Evolutionary conservation across 1,140 invertebrate species (phyloP), one percentile per base, ranked within the genome.

Genomic region (Agrypnia vestita): DNA sequence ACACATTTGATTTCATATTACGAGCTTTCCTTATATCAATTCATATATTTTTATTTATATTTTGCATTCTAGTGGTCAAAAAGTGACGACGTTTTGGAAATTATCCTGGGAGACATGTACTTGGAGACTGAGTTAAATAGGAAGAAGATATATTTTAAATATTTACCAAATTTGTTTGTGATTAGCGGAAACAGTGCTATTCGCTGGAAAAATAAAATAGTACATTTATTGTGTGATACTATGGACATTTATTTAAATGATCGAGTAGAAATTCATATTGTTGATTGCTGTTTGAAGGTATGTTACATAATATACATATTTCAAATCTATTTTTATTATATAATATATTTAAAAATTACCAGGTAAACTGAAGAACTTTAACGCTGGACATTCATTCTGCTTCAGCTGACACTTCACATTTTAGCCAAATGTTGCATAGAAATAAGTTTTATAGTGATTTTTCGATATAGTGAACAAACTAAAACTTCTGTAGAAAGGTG

Each of bases 171-270:
- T 51, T 17, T 83, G n/a, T 80, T 83, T 15, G 53, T 47, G 8
- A 17, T 79, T 8, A 71, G 76, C 64, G 76, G 79, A 17, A 83
- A 79, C 46, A 69, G 79, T 46, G 61, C 79, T 19, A 79, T 83
- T 47, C 62, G 82, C 47, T 83, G 76, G 79, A 83, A 83, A 51
- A 80, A 79, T n/a, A 80, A 79, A 43, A 59, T 83, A 12, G 55
- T 83, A 11, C 13, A 51, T n/a, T 13, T 83, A 12, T 67, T 83
- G 0, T 44, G n/a, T 19, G 76, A 83, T 55, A 67, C 21, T 11
- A 59, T 80, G n/a, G 82, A 83, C 69, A 47, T 83, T 44, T 80
- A 62, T 56, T 56, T 80, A 21, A 61, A 80, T 49, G 56, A 78
- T 17, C 11, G 53, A 3, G n/a, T n/a, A 25, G 35, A 49, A 12